These are phyloP conservation scores for Caenorhabditis imperialis DNA, from an alignment of 2,888 invertebrate species.

Conservation along the genomic window DNA sequence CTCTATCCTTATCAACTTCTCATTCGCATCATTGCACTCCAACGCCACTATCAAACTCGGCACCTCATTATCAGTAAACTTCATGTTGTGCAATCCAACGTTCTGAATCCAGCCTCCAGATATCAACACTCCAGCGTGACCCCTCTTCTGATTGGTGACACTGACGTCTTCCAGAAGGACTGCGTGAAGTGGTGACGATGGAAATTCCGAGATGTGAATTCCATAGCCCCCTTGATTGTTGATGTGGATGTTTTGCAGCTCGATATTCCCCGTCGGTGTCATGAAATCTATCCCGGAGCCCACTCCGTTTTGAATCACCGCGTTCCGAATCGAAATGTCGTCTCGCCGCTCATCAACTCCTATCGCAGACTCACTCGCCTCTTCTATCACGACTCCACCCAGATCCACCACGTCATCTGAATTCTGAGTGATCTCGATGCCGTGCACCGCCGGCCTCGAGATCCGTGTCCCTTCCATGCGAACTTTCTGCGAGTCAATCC, in stretches of 20 bases:
- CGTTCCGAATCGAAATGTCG: constrained; percentile 51
- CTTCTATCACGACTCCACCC: constrained; percentile 56
- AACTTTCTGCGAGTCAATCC: constrained; percentile 61
- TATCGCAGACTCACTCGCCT: constrained; percentile 54
- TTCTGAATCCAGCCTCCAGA: constrained; percentile 56
- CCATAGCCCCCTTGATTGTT: constrained; percentile 43
- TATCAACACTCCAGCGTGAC: constrained; percentile 54
- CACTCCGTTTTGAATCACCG: constrained; percentile 32
- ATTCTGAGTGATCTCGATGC: constrained; percentile 57
- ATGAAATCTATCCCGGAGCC: constrained; percentile 60
- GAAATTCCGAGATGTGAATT: constrained; percentile 59
- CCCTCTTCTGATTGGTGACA: constrained; percentile 50
- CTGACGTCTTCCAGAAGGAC: constrained; percentile 43
- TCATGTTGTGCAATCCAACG: constrained; percentile 44
- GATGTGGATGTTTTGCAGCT: constrained; percentile 45
- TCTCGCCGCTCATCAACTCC: constrained; percentile 59
- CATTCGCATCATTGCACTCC: constrained; percentile 57
- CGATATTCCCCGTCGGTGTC: constrained; percentile 55
- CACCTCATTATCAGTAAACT: constrained; percentile 42
- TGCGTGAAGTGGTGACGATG: constrained; percentile 53
- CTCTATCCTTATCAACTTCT: constrained; percentile 48
- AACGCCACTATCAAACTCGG: constrained; percentile 53
- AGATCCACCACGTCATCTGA: constrained; percentile 56
- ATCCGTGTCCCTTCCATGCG: constrained; percentile 39
- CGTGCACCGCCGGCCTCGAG: constrained; percentile 52